Base-by-base conservation (phyloP, 2,888 invertebrate species). In the Acheta domesticus region DNA sequence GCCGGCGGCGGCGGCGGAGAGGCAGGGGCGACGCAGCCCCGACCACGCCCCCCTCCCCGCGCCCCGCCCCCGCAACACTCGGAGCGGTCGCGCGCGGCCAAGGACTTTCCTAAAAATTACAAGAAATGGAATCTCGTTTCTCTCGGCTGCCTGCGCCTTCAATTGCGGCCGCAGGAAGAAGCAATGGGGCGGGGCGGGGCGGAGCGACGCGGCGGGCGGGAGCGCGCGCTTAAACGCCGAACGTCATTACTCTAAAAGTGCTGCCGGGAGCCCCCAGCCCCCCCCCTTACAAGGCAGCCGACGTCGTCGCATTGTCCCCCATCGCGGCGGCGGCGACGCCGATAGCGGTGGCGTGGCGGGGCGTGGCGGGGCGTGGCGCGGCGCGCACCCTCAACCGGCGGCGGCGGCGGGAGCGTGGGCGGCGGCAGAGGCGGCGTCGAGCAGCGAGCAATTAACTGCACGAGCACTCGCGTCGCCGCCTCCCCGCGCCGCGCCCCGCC, bases 61-160 rank as follows among this genome's bases (percentile, higher is more conserved):
- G 5, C 36, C 36, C 5, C 36, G 5, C 36, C 5, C 36, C 4
- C 36, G 36, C 36, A 36, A 36, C 36, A 36, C 36, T 36, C 16
- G 62, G 62, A 62, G 62, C n/a, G 62, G 62, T 62, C 62, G 62
- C n/a, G 62, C 62, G 62, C 62, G 62, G 62, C n/a, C 62, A 62
- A 62, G 62, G n/a, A 62, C 62, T 62, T 62, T n/a, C n/a, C 62
- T 62, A 62, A 62, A 62, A 19, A 62, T 62, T 62, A 19, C 62
- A 62, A 62, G 62, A 62, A 62, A 62, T 62, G 62, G 62, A 62
- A 62, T 62, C 62, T 62, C 62, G n/a, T 14, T 62, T 62, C 62
- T 62, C 62, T n/a, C 16, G 62, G 62, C 62, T 62, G 16, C n/a
- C 62, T 62, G 62, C n/a, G n/a, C 16, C 62, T 19, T 62, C 62